Evolutionary conservation across 2,797 vertebrate genomes (phyloP).

Genomic region (Benthosema pterotum): DNA sequence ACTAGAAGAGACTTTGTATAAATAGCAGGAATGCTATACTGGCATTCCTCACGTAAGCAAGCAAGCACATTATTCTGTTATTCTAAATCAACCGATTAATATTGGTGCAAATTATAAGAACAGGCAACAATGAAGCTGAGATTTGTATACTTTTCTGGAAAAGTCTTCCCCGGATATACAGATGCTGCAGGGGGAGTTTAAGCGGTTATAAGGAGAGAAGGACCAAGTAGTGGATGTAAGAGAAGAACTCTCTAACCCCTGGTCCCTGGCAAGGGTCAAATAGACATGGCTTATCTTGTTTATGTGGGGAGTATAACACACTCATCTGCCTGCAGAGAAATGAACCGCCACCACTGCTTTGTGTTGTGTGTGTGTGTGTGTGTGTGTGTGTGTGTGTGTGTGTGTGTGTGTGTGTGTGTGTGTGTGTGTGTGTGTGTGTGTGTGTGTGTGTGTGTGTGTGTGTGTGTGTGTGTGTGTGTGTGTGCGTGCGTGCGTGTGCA

Average conservation of each 20-base stretch:
- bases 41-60: too few species aligned
- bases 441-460: neutral
- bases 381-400: neutral
- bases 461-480: neutral
- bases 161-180: too few species aligned
- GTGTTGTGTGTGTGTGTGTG: slow-evolving; percentile 16
- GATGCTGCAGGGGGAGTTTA: neutral
- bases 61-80: too few species aligned
- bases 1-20: too few species aligned
- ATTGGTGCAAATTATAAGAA: too few species aligned
- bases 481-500: neutral
- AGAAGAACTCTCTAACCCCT: slow-evolving; percentile 67
- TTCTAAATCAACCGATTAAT: too few species aligned
- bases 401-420: neutral
- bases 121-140: too few species aligned
- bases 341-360: slow-evolving; percentile 40
- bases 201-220: slow-evolving; percentile 31
- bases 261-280: slow-evolving; percentile 39
- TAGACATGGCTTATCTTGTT: slow-evolving; percentile 69
- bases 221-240: slow-evolving; percentile 41
- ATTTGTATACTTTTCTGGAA: too few species aligned
- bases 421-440: neutral
- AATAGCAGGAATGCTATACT: too few species aligned
- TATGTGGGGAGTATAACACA: slow-evolving; percentile 62
- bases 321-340: slow-evolving; percentile 51